Base-by-base conservation (phyloP, 2,113 vertebrate species). In the Furnarius figulus region DNA sequence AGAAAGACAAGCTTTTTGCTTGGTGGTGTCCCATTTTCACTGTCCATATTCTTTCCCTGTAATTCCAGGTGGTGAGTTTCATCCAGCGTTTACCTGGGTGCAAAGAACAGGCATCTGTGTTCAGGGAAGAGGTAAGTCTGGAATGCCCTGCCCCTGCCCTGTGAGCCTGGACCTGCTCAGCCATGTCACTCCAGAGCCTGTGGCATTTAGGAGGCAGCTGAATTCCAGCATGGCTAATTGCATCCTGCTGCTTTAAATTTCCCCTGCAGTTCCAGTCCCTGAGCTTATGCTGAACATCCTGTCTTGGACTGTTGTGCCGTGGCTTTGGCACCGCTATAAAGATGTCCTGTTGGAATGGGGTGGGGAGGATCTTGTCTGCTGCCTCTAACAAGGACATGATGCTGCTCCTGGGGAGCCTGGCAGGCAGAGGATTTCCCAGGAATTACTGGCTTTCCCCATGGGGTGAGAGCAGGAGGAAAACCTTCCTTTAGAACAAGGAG, bases 1-100 rank as follows among this genome's bases (percentile, higher is more conserved):
- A 70, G 67, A 72, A 72, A 37, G 13, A n/a, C 0, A 3, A n/a
- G 12, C 5, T 6, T 42, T 90, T 31, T 40, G 6, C 25, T 74
- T 24, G 35, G 15, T 30, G 11, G 5, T 22, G 3, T 15, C 31
- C 28, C 31, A 5, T 92, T 93, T 66, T 80, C 81, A 81, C 19
- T 21, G 5, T 47, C 18, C 10, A 0, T 44, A 4, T 89, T 93
- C 85, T 12, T 81, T 83, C 71, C 92, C 50, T 49, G 35, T 77
- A 6, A 37, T 86, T 68, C 50, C 91, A 99, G 99, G 99, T 99
- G 91, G 98, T 98, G 25, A 87, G 91, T 94, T 99, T 99, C 84
- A 97, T 99, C 39, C 98, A 98, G 96, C 98, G 98, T 56, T 95
- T 99, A 3, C 99, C 99, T 24, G 99, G 99, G 22, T 99, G 99